These are phyloP conservation scores for Catostomus latipinnis DNA, from an alignment of 2,797 vertebrate genomes.

Conservation along the genomic window DNA sequence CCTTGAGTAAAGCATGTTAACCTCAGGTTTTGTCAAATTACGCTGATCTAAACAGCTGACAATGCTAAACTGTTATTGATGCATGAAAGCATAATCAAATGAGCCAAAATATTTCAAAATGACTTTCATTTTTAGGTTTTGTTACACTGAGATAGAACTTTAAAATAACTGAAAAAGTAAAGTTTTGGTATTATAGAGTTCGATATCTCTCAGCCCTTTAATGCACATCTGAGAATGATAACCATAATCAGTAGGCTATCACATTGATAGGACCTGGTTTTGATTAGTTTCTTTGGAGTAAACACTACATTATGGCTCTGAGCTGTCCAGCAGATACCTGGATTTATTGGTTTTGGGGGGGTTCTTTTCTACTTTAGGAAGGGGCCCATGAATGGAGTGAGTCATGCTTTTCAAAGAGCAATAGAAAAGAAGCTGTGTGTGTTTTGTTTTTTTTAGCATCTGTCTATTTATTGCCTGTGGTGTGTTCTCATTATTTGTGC, in stretches of 20 bases:
- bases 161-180: background rate
- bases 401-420: background rate
- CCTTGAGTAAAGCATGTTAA: background rate
- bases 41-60: too few relatives aligned
- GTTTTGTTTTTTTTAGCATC: background rate
- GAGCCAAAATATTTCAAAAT: too few relatives aligned
- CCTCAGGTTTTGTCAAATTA: background rate
- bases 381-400: background rate
- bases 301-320: background rate
- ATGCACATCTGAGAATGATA: slow-evolving; percentile 54
- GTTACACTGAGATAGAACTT: background rate
- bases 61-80: too few relatives aligned
- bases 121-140: too few relatives aligned
- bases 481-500: slow-evolving; percentile 51
- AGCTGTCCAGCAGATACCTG: background rate
- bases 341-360: background rate
- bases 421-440: slow-evolving; percentile 27
- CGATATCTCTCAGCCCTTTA: slow-evolving; percentile 3
- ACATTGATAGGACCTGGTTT: slow-evolving; percentile 41
- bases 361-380: background rate
- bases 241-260: slow-evolving; percentile 59
- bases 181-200: background rate
- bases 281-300: slow-evolving; percentile 1
- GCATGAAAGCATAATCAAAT: too few relatives aligned
- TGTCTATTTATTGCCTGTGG: slow-evolving; percentile 1